Evolutionary conservation across 2,797 vertebrate species (phyloP).

Genomic region (Pipistrellus pipistrellus): DNA sequence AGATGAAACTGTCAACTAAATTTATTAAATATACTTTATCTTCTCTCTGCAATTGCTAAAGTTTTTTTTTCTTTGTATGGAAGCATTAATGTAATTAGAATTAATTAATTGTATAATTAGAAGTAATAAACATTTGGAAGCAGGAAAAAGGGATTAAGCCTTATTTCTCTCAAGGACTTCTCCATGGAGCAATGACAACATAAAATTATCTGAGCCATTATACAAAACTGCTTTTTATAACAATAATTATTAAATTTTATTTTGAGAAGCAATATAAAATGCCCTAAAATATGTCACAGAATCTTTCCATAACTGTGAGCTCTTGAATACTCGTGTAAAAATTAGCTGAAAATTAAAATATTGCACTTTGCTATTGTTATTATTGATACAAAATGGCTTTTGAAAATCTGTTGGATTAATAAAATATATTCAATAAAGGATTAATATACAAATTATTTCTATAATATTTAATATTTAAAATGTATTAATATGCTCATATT

Average conservation of each 20-base stretch:
- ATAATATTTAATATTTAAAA: conserved; percentile 77
- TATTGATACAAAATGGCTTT: conserved; percentile 76
- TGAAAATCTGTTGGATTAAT: conserved; percentile 75
- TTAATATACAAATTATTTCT: conserved; percentile 79
- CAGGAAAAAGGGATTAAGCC: conserved; percentile 73
- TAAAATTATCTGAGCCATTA: neutral
- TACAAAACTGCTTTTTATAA: conserved; percentile 54
- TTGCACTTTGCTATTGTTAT: conserved; percentile 80
- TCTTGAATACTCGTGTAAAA: conserved; percentile 71
- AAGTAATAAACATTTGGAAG: conserved; percentile 80
- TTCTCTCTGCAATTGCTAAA: conserved; percentile 51
- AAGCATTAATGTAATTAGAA: conserved; percentile 81
- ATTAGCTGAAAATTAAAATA: conserved; percentile 81
- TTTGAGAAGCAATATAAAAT: conserved; percentile 59
- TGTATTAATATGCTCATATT: conserved; percentile 47
- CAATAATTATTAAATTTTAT: conserved; percentile 53
- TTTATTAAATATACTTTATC: conserved; percentile 66
- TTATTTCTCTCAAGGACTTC: conserved; percentile 27
- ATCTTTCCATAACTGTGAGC: neutral
- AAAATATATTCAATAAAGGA: conserved; percentile 77
- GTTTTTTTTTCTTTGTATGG: neutral
- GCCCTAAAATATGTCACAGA: conserved; percentile 73
- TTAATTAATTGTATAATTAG: conserved; percentile 82
- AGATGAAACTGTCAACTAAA: conserved; percentile 18
- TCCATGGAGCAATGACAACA: neutral